Conservation (phyloP, 1,140 invertebrate species). For the Saxidomus purpurata region DNA sequence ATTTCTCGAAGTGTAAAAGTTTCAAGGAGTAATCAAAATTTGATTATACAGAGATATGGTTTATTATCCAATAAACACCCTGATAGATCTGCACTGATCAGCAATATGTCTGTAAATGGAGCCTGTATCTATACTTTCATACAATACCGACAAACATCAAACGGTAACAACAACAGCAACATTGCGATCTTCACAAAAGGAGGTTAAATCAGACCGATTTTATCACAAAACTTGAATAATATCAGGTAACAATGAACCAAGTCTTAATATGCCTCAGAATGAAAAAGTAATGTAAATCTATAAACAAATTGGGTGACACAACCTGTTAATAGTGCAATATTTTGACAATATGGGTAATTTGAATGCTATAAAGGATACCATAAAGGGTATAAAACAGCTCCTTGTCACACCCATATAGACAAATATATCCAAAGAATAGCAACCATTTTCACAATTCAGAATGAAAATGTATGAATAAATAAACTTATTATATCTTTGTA, state of each 20-base stretch:
- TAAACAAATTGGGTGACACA: constrained; percentile 5
- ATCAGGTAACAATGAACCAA: constrained; percentile 3
- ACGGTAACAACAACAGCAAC: neutral
- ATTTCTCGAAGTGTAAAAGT: no score
- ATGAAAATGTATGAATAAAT: constrained; percentile 13
- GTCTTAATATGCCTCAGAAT: neutral
- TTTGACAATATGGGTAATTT: neutral
- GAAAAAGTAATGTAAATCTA: constrained; percentile 20
- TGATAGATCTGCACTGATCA: no score
- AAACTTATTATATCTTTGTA: neutral
- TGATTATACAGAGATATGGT: no score
- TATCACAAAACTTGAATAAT: constrained; percentile 5
- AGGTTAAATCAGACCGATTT: neutral
- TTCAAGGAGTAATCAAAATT: no score
- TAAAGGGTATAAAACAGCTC: neutral
- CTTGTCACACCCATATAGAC: constrained; percentile 7
- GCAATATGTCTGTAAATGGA: no score
- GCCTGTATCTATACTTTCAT: no score
- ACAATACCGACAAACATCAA: neutral
- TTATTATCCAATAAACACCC: no score
- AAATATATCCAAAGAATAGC: constrained; percentile 6
- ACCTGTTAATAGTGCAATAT: constrained; percentile 15
- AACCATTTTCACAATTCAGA: neutral
- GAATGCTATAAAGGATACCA: neutral
- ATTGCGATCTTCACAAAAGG: neutral